Percentiles rank a stretch among this genome's conserved stretches.
phyloP scores from a whole-genome alignment of 1,140 invertebrate genomes.

The Drosophila navojoa region DNA sequence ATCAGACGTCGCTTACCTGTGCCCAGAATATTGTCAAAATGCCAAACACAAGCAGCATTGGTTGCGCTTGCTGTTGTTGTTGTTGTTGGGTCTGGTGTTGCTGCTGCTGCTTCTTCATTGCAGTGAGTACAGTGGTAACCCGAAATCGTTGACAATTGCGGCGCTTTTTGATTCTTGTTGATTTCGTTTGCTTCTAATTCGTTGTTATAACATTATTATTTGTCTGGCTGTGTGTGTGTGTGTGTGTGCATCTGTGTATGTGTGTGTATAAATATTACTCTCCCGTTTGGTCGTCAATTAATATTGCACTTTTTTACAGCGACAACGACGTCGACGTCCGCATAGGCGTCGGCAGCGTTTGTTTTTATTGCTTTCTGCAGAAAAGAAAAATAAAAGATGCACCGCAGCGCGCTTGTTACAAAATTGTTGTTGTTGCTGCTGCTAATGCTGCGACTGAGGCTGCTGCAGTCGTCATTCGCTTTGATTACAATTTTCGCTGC shows the following conservation, averaged over 20 bases:
- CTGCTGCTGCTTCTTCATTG: conserved; percentile 45
- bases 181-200: conserved; percentile 12
- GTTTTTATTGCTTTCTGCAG: conserved; percentile 3
- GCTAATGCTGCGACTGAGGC: conserved; percentile 7
- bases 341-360: conserved; percentile 7
- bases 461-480: conserved; percentile 8
- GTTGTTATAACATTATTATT: conserved; percentile 33
- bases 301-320: conserved; percentile 73
- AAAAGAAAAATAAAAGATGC: conserved; percentile 20
- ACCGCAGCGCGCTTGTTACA: conserved; percentile 11
- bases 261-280: conserved; percentile 32
- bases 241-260: conserved; percentile 23
- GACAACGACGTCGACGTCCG: conserved; percentile 6
- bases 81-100: conserved; percentile 19
- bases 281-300: conserved; percentile 50
- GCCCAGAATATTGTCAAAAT: conserved; percentile 67
- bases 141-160: conserved; percentile 35
- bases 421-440: conserved; percentile 7
- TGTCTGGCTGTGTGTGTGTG: conserved; percentile 33
- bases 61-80: conserved; percentile 41
- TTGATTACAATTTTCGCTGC: conserved; percentile 40
- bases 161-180: conserved; percentile 27
- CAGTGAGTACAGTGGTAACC: conserved; percentile 65
- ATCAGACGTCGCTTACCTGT: conserved; percentile 54
- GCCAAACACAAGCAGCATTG: conserved; percentile 53